phyloP scores from a whole-genome alignment of 2,797 vertebrate species.

The Tapirus indicus region DNA sequence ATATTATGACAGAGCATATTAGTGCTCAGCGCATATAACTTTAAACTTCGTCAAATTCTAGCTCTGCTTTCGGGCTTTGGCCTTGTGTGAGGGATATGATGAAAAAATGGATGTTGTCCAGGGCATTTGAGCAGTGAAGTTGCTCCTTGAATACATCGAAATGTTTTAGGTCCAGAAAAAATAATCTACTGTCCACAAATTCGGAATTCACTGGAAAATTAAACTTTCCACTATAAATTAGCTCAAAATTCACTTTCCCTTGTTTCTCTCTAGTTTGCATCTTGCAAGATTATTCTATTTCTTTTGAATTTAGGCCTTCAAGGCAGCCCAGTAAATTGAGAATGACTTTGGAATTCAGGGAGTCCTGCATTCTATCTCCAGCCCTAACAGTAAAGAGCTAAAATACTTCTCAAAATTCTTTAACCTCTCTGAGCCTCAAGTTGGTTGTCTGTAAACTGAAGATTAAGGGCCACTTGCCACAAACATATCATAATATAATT shows the following conservation, averaged over 20 bases:
- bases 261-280: not conserved
- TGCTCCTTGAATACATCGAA: not conserved
- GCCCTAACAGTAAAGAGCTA: not conserved
- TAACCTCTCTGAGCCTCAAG: not conserved
- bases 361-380: not conserved
- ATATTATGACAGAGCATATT: not conserved
- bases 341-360: not conserved
- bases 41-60: not conserved
- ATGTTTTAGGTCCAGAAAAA: not conserved
- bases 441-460: not conserved
- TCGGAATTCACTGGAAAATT: constrained; percentile 11
- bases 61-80: not conserved
- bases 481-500: constrained; percentile 7
- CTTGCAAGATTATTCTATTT: not conserved
- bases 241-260: not conserved
- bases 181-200: not conserved
- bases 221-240: not conserved
- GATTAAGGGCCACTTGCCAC: not conserved
- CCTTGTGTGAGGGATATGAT: not conserved
- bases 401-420: constrained; percentile 20
- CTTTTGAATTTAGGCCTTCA: constrained; percentile 18
- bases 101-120: not conserved
- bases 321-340: not conserved
- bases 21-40: not conserved
- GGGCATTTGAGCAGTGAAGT: not conserved